Base-by-base conservation (phyloP, 2,797 vertebrate genomes). In the Coregonus suidteri region DNA sequence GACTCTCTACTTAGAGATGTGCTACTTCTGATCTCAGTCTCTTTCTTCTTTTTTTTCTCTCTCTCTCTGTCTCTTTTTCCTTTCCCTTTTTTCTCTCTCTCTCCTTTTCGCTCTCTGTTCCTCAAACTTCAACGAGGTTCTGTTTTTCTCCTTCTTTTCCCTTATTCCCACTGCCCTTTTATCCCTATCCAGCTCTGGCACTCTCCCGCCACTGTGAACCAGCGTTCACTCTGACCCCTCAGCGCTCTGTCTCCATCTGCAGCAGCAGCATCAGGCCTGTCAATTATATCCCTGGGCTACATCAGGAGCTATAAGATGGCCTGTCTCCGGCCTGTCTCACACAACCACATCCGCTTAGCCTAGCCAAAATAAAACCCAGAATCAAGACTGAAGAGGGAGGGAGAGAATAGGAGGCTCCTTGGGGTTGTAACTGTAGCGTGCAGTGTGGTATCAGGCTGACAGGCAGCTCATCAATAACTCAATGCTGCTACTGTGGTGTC, bases 381-480 rank as follows among this genome's bases (percentile, higher is more conserved):
- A 80, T 47, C 41, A 74, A 78, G 25, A 25, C 16, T 13, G 35
- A 13, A 31, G 41, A 51, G n/a, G 34, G 15, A 25, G 34, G 59
- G 53, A 59, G 31, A 54, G 53, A 11, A 35, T 2, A 67, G 64
- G 82, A 82, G 77, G 30, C 53, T 30, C 15, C 3, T 79, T 82
- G 73, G 80, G 82, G n/a, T 51, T 70, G 18, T 47, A 1, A 25
- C 18, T n/a, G 18, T 9, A n/a, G 6, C 35, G 13, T 9, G 25
- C 30, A 34, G 31, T 31, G 15, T 47, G 76, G 77, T 79, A 79
- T 85, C 82, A 70, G 75, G 65, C 67, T 84, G 84, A 85, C 77
- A 75, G 80, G 30, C 69, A 71, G 66, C 79, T 88, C 62, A 83
- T 91, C 86, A 90, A 88, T 87, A 87, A 73, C 80, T 75, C 67